phyloP scores from a whole-genome alignment of 2,113 vertebrate genomes.

The Caracal caracal region DNA sequence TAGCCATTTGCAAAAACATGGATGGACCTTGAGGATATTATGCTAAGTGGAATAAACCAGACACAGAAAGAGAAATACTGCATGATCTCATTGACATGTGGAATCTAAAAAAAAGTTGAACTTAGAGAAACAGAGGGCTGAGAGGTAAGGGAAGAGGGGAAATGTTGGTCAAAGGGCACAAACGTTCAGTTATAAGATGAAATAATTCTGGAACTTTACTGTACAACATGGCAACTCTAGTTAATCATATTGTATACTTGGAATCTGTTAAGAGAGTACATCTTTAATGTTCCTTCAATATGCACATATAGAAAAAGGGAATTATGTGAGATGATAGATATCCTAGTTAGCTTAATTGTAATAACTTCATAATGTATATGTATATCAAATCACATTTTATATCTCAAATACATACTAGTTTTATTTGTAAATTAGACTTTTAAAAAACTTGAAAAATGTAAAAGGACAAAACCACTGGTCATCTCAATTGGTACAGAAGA shows the following conservation, averaged over 20 bases:
- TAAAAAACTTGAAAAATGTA: neutral
- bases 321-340: neutral
- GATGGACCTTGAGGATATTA: neutral
- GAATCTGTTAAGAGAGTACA: neutral
- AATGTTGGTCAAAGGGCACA: neutral
- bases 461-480: neutral
- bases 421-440: neutral
- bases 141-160: neutral
- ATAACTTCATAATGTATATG: neutral
- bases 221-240: neutral
- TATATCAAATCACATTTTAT: neutral
- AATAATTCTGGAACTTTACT: neutral
- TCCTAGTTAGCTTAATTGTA: neutral
- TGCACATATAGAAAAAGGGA: neutral
- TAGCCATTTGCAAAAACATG: neutral
- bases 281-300: neutral
- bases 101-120: neutral
- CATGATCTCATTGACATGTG: neutral
- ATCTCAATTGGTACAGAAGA: neutral
- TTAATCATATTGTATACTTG: neutral
- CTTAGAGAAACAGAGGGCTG: neutral
- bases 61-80: neutral
- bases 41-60: neutral
- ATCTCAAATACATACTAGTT: neutral
- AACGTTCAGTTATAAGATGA: neutral